Conservation (phyloP, 2,797 vertebrate species). For the Scarus forsteni region DNA sequence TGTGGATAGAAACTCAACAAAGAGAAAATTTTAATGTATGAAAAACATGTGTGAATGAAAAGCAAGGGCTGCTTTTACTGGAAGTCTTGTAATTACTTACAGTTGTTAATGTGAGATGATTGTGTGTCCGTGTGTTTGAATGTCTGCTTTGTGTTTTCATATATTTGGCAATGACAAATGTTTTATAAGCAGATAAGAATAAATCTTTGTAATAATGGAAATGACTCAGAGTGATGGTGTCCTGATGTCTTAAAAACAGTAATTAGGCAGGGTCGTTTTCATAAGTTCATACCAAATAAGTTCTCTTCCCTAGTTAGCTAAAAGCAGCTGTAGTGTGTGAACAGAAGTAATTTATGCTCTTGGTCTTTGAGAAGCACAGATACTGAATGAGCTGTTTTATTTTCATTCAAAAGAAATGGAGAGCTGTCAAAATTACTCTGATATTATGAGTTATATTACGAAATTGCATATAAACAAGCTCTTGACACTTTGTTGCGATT, state of each 20-base stretch:
- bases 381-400: too few species aligned
- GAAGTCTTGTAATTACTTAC: slow-evolving; percentile 43
- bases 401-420: too few species aligned
- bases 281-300: too few species aligned
- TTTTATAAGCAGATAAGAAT: slow-evolving; percentile 63
- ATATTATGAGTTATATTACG: too few species aligned
- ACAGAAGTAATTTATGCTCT: too few species aligned
- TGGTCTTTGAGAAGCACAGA: too few species aligned
- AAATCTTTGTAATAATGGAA: slow-evolving; percentile 59
- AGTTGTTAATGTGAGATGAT: slow-evolving; percentile 27
- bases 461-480: too few species aligned
- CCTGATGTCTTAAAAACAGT: background rate
- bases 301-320: too few species aligned
- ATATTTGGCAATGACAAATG: slow-evolving; percentile 37
- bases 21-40: slow-evolving; percentile 30
- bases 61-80: slow-evolving; percentile 35
- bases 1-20: slow-evolving; percentile 26
- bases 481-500: too few species aligned
- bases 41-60: slow-evolving; percentile 28
- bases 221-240: background rate
- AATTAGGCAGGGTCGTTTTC: too few species aligned
- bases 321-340: too few species aligned
- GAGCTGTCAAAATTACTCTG: too few species aligned
- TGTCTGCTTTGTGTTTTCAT: slow-evolving; percentile 57
- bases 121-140: slow-evolving; percentile 3